Conservation (phyloP, 2,113 vertebrate species). For the Beaufortia kweichowensis region DNA sequence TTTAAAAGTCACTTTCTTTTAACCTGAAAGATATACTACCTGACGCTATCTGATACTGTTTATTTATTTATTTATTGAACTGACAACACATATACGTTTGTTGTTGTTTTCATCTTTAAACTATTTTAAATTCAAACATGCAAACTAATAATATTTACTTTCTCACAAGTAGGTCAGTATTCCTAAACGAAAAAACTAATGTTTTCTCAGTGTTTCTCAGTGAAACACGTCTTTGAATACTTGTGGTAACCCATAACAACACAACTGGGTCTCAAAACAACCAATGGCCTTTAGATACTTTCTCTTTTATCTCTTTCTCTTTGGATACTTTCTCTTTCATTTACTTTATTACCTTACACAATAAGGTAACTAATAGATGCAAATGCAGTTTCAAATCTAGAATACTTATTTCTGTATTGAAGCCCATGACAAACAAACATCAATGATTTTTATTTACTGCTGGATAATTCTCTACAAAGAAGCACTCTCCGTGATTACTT, state of each 20-base stretch:
- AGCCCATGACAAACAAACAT: background rate
- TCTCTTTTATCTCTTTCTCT: background rate
- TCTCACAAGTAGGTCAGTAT: background rate
- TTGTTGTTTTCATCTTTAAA: too few species aligned
- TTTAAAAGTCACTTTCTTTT: background rate
- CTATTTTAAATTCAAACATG: background rate
- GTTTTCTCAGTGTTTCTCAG: background rate
- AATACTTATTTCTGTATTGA: background rate
- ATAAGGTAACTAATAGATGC: slow-evolving; percentile 8
- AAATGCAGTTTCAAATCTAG: background rate
- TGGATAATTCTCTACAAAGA: background rate
- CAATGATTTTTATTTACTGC: slow-evolving; percentile 21
- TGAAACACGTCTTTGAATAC: background rate
- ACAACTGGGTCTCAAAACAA: background rate
- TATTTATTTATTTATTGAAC: too few species aligned
- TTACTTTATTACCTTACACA: too few species aligned
- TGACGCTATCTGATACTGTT: too few species aligned
- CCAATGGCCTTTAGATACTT: background rate
- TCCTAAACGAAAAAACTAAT: background rate
- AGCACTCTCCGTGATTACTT: slow-evolving; percentile 32
- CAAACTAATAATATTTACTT: background rate
- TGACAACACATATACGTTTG: too few species aligned
- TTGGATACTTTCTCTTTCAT: too few species aligned
- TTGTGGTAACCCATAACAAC: slow-evolving; percentile 24
- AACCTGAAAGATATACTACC: background rate